Evolutionary conservation across 2,113 vertebrate genomes (phyloP), one percentile per base, ranked within the genome.

Genomic region (Xiphorhynchus elegans): DNA sequence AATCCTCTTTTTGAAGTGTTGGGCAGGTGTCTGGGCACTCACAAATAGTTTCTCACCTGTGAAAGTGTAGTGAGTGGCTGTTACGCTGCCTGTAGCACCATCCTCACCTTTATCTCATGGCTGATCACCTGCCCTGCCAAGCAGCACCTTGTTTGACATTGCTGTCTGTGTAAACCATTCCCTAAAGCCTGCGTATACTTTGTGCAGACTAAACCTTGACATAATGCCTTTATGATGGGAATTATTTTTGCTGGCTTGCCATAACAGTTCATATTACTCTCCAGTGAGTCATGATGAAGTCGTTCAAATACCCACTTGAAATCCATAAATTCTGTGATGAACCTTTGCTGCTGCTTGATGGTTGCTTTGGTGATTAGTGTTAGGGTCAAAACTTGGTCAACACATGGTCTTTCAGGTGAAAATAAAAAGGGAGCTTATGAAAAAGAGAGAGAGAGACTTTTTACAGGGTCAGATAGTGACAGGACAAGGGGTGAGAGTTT

Each of bases 171-270:
- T 8, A 86, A 90, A 47, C 64, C 55, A 0, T 86, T 82, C 79
- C 59, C 89, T 81, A 16, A 0, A 92, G 86, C 75, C 44, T 50
- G 42, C 3, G 1, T 67, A 47, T 55, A 24, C 68, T 90, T 78
- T 59, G 35, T 64, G 40, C 52, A 18, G 55, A 42, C 33, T 95
- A 42, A 89, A 56, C 55, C 83, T 95, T 84, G 68, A 81, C 74
- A 31, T 33, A 74, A 89, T 80, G 64, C 73, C 55, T 88, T 92
- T 89, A 90, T 11, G 35, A 86, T 47, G 83, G 75, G 74, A 93
- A 95, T 96, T 95, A 89, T 81, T 95, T 95, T 90, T 76, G n/a
- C 90, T 93, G 93, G 73, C 72, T 95, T 74, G 60, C 80, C 39
- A 1, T 60, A 84, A 74, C 13, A 4, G 79, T 81, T 95, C 68